Percentiles rank a stretch among this genome's conserved stretches.
Conservation (phyloP, 1,140 invertebrate genomes). For the Himalopsyche phryganea region DNA sequence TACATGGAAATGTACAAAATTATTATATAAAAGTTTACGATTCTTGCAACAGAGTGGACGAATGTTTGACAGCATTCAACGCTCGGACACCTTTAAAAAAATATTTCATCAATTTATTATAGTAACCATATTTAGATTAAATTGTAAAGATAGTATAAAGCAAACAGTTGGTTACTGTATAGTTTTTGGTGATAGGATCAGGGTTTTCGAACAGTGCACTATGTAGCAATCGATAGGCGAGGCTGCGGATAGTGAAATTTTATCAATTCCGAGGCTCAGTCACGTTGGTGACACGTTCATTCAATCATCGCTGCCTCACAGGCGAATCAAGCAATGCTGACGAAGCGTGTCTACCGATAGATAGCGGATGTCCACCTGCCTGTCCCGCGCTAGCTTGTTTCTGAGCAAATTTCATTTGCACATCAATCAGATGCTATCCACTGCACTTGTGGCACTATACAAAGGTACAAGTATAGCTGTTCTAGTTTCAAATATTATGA, state of each 20-base stretch:
- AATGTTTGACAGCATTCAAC: no score
- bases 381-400: conserved; percentile 13
- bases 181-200: no score
- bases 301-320: conserved; percentile 26
- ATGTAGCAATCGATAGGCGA: not conserved
- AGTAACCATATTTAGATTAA: no score
- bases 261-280: conserved; percentile 21
- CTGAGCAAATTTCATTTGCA: conserved; percentile 27
- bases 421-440: conserved; percentile 22
- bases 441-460: not conserved
- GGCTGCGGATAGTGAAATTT: conserved; percentile 1
- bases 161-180: not conserved
- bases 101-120: no score
- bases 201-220: no score
- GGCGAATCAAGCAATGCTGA: conserved; percentile 1
- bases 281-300: conserved; percentile 27
- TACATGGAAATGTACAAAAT: no score
- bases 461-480: no score
- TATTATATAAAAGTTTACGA: no score
- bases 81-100: no score
- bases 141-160: no score
- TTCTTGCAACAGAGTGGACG: no score
- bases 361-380: not conserved
- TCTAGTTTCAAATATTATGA: no score
- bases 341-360: conserved; percentile 24